phyloP scores from a whole-genome alignment of 2,797 vertebrate species.

The Amphiprion clarkii region DNA sequence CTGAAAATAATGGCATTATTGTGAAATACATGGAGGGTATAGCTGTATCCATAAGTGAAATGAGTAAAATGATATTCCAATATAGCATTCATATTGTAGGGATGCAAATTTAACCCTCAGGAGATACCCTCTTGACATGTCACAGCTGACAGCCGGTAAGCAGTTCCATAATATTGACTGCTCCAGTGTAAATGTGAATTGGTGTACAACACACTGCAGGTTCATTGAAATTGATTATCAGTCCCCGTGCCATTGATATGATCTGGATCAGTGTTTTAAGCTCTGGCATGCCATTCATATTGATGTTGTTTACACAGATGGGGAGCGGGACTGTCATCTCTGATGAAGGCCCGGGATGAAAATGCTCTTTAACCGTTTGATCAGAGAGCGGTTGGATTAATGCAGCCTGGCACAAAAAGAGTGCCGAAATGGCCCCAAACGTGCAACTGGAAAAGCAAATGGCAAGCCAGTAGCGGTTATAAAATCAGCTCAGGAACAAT shows the following conservation, averaged over 20 bases:
- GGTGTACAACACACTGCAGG: constrained; percentile 46
- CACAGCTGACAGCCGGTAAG: constrained; percentile 28
- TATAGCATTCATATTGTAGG: background rate
- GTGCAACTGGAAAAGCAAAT: constrained; percentile 29
- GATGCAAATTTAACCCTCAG: constrained; percentile 19
- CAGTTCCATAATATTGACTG: constrained; percentile 64
- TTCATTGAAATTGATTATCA: constrained; percentile 76
- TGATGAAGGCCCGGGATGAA: constrained; percentile 10
- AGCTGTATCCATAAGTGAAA: background rate
- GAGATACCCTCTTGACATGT: constrained; percentile 19
- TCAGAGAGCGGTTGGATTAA: constrained; percentile 21
- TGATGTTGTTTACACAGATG: constrained; percentile 27
- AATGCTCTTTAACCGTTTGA: constrained; percentile 43
- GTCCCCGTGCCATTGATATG: constrained; percentile 51
- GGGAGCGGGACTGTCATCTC: constrained; percentile 18
- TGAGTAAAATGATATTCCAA: background rate
- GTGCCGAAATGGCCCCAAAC: constrained; percentile 32
- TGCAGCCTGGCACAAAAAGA: constrained; percentile 39
- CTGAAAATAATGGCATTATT: background rate
- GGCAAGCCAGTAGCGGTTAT: constrained; percentile 28
- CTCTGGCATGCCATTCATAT: constrained; percentile 18
- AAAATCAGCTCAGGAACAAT: constrained; percentile 44
- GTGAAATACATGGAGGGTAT: background rate
- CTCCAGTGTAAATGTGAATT: constrained; percentile 51
- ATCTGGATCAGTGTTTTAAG: constrained; percentile 62